phyloP scores from a whole-genome alignment of 2,113 vertebrate genomes.

The Brienomyrus longianalis region DNA sequence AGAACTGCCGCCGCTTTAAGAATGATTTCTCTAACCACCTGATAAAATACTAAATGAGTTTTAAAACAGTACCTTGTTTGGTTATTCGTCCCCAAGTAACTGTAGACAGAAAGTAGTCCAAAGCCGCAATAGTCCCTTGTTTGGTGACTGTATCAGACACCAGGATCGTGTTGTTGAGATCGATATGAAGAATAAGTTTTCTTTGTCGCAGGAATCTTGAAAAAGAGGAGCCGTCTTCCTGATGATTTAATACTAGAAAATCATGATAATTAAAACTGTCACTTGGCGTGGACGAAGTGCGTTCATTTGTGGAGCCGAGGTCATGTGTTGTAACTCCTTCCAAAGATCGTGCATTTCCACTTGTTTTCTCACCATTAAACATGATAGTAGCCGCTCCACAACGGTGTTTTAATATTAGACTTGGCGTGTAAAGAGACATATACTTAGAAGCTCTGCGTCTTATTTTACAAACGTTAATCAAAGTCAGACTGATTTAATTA shows the following conservation, averaged over 20 bases:
- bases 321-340: background rate
- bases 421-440: background rate
- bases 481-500: background rate
- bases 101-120: constrained; percentile 69
- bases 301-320: background rate
- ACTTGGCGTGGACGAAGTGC: background rate
- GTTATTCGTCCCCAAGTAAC: constrained; percentile 69
- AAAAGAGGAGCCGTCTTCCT: constrained; percentile 11
- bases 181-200: constrained; percentile 71
- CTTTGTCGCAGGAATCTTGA: constrained; percentile 24
- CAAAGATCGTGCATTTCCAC: background rate
- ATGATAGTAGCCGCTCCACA: background rate
- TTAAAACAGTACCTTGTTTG: constrained; percentile 43
- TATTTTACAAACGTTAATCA: background rate
- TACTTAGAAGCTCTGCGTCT: background rate
- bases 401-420: background rate
- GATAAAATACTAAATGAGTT: background rate
- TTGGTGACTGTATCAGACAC: constrained; percentile 65
- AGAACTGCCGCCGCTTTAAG: background rate
- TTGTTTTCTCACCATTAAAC: background rate
- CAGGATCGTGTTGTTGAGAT: constrained; percentile 79
- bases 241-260: background rate
- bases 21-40: background rate
- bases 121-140: constrained; percentile 64
- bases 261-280: background rate